Evolutionary conservation across 2,888 invertebrate species (phyloP).

Genomic region (Erebia palarica): DNA sequence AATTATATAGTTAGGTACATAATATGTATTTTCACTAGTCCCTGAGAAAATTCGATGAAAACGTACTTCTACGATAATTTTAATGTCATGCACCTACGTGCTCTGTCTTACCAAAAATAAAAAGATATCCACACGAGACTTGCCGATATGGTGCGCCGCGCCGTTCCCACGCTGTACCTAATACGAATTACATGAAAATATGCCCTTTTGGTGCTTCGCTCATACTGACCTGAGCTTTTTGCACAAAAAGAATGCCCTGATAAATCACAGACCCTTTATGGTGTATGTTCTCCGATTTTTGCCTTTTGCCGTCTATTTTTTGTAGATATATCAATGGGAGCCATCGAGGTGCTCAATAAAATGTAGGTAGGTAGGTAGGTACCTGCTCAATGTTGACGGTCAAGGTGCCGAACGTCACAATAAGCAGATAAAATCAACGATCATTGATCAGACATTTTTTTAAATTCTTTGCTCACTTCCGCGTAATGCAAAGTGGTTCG

Average conservation of each 20-base stretch:
- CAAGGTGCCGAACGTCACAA: slow-evolving; percentile 78
- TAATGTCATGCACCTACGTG: too few species aligned
- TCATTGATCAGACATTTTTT: slow-evolving; percentile 24
- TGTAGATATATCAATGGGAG: slow-evolving; percentile 64
- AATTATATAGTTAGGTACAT: too few species aligned
- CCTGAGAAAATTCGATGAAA: too few species aligned
- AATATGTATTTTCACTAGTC: too few species aligned
- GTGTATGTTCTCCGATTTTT: slow-evolving; percentile 68
- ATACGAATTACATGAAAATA: slow-evolving; percentile 71
- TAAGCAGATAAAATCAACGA: slow-evolving; percentile 65
- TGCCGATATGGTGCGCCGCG: slow-evolving; percentile 5
- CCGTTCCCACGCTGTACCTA: slow-evolving; percentile 68
- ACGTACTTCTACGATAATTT: too few species aligned
- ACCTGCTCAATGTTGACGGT: slow-evolving; percentile 78
- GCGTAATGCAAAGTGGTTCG: slow-evolving; percentile 50
- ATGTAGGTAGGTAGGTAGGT: slow-evolving; percentile 45
- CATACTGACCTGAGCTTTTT: slow-evolving; percentile 78
- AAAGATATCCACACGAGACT: neutral
- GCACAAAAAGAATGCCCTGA: slow-evolving; percentile 74
- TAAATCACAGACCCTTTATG: slow-evolving; percentile 78
- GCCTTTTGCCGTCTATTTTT: slow-evolving; percentile 65
- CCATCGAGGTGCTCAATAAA: slow-evolving; percentile 62
- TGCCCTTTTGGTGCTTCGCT: slow-evolving; percentile 80
- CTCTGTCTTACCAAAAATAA: too few species aligned
- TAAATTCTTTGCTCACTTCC: slow-evolving; percentile 57